Evolutionary conservation across 2,797 vertebrate genomes (phyloP).

Genomic region (Pteropus rufus): DNA sequence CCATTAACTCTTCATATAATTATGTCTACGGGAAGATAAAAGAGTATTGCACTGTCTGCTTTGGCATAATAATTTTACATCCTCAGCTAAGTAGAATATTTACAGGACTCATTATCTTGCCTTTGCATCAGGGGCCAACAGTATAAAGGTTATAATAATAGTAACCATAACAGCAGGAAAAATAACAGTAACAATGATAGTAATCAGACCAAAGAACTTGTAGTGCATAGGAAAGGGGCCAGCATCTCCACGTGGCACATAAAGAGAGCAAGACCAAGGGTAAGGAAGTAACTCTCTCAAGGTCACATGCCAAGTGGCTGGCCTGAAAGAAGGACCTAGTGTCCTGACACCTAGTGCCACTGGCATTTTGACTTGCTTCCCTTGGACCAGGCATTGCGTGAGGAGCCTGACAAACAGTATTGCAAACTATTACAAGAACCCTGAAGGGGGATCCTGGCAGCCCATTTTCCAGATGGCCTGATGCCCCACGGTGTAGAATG

Average conservation of each 20-base stretch:
- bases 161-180: too few species aligned
- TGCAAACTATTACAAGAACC: too few species aligned
- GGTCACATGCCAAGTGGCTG: not conserved
- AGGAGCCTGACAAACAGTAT: not conserved
- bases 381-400: rapidly evolving
- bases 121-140: not conserved
- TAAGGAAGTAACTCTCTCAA: not conserved
- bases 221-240: not conserved
- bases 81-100: not conserved
- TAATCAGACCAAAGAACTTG: not conserved
- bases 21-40: not conserved
- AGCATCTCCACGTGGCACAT: rapidly evolving
- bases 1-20: not conserved
- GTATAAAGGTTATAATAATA: not conserved
- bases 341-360: rapidly evolving
- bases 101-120: not conserved
- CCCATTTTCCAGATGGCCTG: not conserved
- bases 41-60: rapidly evolving
- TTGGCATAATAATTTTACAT: not conserved
- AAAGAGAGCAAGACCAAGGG: not conserved
- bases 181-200: not conserved
- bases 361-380: not conserved
- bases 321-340: not conserved
- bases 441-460: not conserved
- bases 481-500: not conserved